These are phyloP conservation scores for Artemia franciscana DNA, from an alignment of 1,140 invertebrate genomes.

Conservation along the genomic window DNA sequence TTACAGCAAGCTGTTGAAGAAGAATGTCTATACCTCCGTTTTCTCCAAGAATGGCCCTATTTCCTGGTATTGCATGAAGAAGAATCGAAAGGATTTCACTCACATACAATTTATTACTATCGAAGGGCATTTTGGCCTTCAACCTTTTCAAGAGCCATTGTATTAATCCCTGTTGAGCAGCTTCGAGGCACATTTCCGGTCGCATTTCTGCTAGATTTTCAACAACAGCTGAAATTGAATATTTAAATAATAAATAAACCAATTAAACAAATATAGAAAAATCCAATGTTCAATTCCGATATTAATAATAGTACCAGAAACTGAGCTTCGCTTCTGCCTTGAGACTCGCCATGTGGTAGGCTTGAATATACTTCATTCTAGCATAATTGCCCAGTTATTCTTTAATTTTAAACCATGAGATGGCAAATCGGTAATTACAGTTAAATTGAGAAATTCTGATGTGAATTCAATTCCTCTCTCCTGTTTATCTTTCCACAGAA, in stretches of 20 bases:
- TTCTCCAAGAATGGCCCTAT: slow-evolving; percentile 58
- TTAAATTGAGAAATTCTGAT: too few species aligned
- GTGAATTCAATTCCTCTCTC: too few species aligned
- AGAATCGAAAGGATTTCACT: slow-evolving; percentile 91
- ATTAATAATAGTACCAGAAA: too few species aligned
- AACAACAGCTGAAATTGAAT: slow-evolving; percentile 37
- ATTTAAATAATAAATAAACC: slow-evolving; percentile 7
- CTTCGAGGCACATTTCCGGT: slow-evolving; percentile 54
- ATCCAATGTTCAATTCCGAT: background rate
- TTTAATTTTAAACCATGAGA: too few species aligned
- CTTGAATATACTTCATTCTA: too few species aligned
- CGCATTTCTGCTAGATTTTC: slow-evolving; percentile 81
- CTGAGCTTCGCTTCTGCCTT: too few species aligned
- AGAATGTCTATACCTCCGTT: slow-evolving; percentile 89
- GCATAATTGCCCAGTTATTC: too few species aligned
- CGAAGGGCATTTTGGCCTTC: slow-evolving; percentile 65
- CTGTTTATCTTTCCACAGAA: too few species aligned
- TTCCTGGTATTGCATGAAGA: slow-evolving; percentile 66
- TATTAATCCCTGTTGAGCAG: slow-evolving; percentile 67
- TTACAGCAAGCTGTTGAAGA: slow-evolving; percentile 75
- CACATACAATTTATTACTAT: slow-evolving; percentile 84
- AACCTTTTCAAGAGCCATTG: slow-evolving; percentile 77
- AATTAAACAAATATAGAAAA: slow-evolving; percentile 2
- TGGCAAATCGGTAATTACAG: too few species aligned
- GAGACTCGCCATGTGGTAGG: too few species aligned